A percentile compares a stretch with the other conserved stretches of the same genome.
phyloP scores from a whole-genome alignment of 2,113 vertebrate genomes.

The Cynocephalus volans region DNA sequence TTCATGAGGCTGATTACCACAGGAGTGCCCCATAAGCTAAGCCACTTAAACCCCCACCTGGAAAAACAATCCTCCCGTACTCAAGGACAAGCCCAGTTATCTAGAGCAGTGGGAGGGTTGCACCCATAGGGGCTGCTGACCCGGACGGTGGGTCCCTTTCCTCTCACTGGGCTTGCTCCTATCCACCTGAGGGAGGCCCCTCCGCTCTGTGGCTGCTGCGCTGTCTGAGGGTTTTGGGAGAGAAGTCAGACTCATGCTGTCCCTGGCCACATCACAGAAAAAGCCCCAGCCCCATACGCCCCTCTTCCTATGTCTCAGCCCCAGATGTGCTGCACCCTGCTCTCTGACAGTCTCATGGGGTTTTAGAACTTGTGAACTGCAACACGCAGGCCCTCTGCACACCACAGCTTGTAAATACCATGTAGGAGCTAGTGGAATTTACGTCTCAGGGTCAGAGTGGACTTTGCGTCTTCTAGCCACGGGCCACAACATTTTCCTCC shows the following conservation, averaged over 20 bases:
- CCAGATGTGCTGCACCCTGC: neutral
- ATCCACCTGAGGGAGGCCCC: neutral
- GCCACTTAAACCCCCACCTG: neutral
- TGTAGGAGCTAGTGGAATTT: neutral
- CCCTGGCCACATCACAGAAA: neutral
- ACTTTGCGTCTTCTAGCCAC: neutral
- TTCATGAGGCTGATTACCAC: neutral
- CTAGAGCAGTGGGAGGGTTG: neutral
- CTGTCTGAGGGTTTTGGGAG: neutral
- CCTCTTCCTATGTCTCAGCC: neutral
- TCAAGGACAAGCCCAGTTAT: neutral
- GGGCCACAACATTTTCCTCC: neutral
- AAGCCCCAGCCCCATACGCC: rapidly evolving
- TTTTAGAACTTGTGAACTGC: neutral
- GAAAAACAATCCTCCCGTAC: neutral
- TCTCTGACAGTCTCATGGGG: neutral
- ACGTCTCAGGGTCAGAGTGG: neutral
- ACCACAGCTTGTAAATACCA: rapidly evolving
- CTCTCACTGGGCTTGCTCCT: neutral
- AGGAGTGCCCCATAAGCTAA: neutral
- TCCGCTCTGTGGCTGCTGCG: neutral
- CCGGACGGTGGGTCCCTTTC: neutral
- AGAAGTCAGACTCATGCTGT: neutral
- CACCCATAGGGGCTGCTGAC: neutral
- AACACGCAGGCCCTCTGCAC: too few species aligned